phyloP scores from a whole-genome alignment of 2,797 vertebrate genomes.

The Cacajao melanocephalus region DNA sequence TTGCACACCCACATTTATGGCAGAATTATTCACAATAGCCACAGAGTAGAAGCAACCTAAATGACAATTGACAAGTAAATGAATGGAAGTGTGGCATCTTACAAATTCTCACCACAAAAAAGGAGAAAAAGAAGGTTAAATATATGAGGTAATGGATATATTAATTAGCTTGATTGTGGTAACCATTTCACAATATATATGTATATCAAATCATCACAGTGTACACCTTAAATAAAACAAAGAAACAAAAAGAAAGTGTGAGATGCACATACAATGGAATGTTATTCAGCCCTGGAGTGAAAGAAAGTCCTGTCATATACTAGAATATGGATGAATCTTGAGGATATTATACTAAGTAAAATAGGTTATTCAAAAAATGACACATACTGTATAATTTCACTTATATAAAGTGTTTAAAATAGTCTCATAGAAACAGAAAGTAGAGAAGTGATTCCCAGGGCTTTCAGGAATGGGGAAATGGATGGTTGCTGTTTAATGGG shows the following conservation, averaged over 20 bases:
- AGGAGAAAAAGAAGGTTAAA: background rate
- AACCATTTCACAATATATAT: background rate
- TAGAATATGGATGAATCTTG: background rate
- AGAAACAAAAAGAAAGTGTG: background rate
- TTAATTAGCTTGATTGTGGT: background rate
- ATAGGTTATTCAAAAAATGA: background rate
- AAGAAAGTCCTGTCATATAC: background rate
- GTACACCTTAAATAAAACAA: background rate
- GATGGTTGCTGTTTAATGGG: background rate
- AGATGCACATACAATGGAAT: background rate
- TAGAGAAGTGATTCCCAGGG: background rate
- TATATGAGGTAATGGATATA: background rate
- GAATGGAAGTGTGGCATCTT: background rate
- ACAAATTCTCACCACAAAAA: background rate
- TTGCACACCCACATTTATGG: background rate
- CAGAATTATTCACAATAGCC: background rate
- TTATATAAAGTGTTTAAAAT: background rate
- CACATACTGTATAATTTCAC: background rate
- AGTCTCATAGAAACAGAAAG: background rate
- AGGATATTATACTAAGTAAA: background rate
- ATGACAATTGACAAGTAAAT: background rate
- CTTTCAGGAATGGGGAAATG: background rate
- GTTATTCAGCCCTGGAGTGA: background rate
- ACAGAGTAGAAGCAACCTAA: background rate
- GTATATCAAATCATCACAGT: background rate